These are phyloP conservation scores for Sebastes taczanowskii DNA, from an alignment of 2,797 vertebrate genomes.

Conservation along the genomic window DNA sequence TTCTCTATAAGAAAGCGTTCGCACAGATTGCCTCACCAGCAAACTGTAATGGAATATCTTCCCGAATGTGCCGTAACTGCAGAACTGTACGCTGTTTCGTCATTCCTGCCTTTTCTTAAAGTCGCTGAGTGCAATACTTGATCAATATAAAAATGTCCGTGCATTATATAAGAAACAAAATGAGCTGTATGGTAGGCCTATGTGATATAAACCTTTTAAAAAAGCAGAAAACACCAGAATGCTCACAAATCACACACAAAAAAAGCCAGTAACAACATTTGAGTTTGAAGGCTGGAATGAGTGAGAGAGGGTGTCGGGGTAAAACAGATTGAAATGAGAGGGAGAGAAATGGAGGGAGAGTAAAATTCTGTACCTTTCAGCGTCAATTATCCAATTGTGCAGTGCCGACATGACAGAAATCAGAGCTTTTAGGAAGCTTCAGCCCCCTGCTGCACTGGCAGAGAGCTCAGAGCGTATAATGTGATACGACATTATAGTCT, in stretches of 20 bases:
- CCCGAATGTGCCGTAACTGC: slow-evolving; percentile 34
- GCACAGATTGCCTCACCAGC: slow-evolving; percentile 24
- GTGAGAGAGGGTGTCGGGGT: slow-evolving; percentile 4
- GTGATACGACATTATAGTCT: slow-evolving; percentile 77
- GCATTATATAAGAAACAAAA: not conserved
- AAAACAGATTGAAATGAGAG: slow-evolving; percentile 43
- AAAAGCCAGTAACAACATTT: slow-evolving; percentile 17
- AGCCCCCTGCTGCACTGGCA: slow-evolving; percentile 40
- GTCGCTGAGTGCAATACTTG: slow-evolving; percentile 23
- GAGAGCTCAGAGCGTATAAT: slow-evolving; percentile 73
- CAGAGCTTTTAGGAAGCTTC: slow-evolving; percentile 77
- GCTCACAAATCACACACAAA: slow-evolving; percentile 6
- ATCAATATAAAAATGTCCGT: slow-evolving; percentile 32
- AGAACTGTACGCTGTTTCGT: not conserved
- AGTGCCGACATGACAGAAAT: slow-evolving; percentile 77
- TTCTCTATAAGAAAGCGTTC: slow-evolving; percentile 20
- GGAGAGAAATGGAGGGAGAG: slow-evolving; percentile 50
- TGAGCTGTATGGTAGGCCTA: not conserved
- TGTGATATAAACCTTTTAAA: slow-evolving; percentile 10
- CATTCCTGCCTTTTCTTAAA: slow-evolving; percentile 13
- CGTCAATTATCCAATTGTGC: slow-evolving; percentile 79
- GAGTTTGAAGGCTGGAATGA: slow-evolving; percentile 40
- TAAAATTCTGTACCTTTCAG: slow-evolving; percentile 79
- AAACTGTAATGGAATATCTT: slow-evolving; percentile 30
- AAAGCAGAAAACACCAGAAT: not conserved